Evolutionary conservation across 2,797 vertebrate genomes (phyloP), one percentile per base, ranked within the genome.

Genomic region (Mormyrops attenuatus): DNA sequence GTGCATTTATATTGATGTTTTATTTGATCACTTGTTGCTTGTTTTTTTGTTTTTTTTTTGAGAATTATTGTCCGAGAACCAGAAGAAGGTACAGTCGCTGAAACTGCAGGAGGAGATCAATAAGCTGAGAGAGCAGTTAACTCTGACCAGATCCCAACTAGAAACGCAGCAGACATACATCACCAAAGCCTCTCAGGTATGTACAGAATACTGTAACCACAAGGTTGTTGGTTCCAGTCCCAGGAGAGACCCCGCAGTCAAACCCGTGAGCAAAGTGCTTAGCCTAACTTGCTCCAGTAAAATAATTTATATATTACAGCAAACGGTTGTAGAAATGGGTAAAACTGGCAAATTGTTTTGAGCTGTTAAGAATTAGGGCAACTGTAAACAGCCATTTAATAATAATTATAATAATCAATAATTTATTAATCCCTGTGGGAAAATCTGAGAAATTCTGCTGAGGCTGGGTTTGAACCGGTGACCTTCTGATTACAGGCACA

Each of bases 41-140:
- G 1, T 22, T 84, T 52, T 11, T 30, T 38, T 47, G 30, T 50
- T 69, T 49, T 88, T 15, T 55, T 22, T 89, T 26, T 44, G 60
- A 94, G 93, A 92, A 82, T 6, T 93, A 13, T 92, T 87, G n/a
- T 93, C 95, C 92, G 97, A 97, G 66, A 95, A 94, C 57, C 97
- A 97, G 90, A 97, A 94, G 89, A 97, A 95, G 89, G 95, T 93
- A 20, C 95, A 97, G 90, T 95, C 95, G 0, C 94, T 97, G 30
- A 96, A 93, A 89, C 91, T 99, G 44, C 97, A 97, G 92, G 90
- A 93, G 89, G 97, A 99, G 94, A 96, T 98, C 30, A 94, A 95
- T 88, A 93, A 94, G 88, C 92, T 99, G 91, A 98, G 97, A 94
- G 97, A 98, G 49, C 97, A 98, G 92, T 92, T 97, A 89, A 94